Evolutionary conservation across 2,113 vertebrate species (phyloP).

Genomic region (Psilopogon haemacephalus): DNA sequence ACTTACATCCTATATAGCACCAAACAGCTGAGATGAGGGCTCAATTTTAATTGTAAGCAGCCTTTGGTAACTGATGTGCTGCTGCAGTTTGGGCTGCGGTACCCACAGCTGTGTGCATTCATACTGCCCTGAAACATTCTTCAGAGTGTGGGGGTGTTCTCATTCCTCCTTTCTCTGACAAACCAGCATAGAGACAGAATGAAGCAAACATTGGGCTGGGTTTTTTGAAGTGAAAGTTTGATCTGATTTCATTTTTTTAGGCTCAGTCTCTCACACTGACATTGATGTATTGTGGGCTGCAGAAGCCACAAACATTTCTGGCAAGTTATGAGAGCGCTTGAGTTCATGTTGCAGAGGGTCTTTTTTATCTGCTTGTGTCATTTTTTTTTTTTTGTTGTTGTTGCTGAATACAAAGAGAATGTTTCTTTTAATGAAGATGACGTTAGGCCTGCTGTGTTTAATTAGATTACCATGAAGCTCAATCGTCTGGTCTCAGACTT

Average conservation of each 20-base stretch:
- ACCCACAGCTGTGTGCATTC: background rate
- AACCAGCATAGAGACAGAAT: background rate
- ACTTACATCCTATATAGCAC: background rate
- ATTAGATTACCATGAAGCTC: conserved; percentile 28
- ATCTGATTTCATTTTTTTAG: background rate
- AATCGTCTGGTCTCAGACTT: background rate
- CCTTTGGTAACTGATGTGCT: background rate
- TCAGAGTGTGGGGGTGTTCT: background rate
- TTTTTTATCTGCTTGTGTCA: background rate
- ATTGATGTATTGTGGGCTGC: background rate
- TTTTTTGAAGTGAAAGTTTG: background rate
- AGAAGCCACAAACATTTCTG: background rate
- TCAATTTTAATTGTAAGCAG: background rate
- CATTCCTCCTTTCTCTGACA: background rate
- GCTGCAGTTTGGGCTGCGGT: background rate
- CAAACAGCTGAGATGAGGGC: background rate
- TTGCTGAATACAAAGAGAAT: background rate
- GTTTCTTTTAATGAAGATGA: conserved; percentile 42
- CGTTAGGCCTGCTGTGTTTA: conserved; percentile 34
- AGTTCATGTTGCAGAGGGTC: background rate
- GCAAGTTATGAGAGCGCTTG: background rate
- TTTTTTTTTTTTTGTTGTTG: background rate
- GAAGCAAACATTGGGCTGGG: background rate
- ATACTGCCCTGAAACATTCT: background rate
- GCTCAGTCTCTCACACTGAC: background rate